Percentiles rank a stretch among this genome's conserved stretches.
These are phyloP conservation scores for Ceratina australensis DNA, from an alignment of 1,140 invertebrate species.

Conservation along the genomic window DNA sequence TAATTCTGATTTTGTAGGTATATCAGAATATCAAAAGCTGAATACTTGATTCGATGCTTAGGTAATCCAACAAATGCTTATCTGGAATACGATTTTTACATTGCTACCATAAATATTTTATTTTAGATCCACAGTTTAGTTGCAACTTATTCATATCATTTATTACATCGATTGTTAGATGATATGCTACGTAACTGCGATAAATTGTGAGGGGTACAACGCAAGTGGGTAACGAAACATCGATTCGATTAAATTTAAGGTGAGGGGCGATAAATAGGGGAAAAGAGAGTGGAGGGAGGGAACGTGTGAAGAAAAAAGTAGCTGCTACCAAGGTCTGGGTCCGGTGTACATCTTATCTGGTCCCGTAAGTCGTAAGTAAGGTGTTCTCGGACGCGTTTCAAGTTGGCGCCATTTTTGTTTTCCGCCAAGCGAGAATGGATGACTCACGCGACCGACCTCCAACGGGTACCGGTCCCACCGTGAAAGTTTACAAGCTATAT, in stretches of 20 bases:
- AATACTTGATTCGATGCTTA: too few relatives aligned
- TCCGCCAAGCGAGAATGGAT: constrained; percentile 12
- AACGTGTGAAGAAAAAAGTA: background rate
- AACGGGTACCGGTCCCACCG: background rate
- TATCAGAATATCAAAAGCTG: too few relatives aligned
- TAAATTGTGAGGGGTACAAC: too few relatives aligned
- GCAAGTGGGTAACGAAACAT: constrained; percentile 48
- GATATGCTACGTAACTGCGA: too few relatives aligned
- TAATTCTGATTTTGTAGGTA: too few relatives aligned
- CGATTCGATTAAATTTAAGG: constrained; percentile 55
- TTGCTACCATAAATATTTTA: too few relatives aligned
- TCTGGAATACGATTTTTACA: too few relatives aligned
- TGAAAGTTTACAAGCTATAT: constrained; percentile 24
- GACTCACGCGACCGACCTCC: background rate
- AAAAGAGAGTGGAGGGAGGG: background rate
- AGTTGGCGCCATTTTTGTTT: constrained; percentile 10
- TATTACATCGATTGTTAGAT: too few relatives aligned
- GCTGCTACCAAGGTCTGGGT: background rate
- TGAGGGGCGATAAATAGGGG: constrained; percentile 15
- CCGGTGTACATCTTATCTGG: constrained; percentile 18
- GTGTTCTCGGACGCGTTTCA: constrained; percentile 34
- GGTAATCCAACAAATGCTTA: too few relatives aligned
- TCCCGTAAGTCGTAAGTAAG: constrained; percentile 20
- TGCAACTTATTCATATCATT: too few relatives aligned
- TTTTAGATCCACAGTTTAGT: too few relatives aligned